These are phyloP conservation scores for Oscheius sp. DNA, from an alignment of 2,888 invertebrate species.

Conservation along the genomic window DNA sequence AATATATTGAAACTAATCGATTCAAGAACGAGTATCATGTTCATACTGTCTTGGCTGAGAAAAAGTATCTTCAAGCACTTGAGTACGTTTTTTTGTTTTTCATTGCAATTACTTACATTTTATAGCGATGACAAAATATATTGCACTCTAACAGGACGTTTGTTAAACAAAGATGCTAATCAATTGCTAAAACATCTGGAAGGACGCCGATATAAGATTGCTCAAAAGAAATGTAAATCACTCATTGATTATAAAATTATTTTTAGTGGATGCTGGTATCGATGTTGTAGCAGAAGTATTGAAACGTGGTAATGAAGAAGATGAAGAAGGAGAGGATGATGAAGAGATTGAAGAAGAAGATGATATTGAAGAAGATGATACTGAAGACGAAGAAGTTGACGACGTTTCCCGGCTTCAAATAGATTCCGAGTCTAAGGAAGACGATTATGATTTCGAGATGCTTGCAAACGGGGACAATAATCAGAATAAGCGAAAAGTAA, in stretches of 20 bases:
- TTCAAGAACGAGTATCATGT: constrained; percentile 36
- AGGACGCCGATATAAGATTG: constrained; percentile 35
- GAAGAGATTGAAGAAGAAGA: constrained; percentile 6
- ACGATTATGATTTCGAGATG: neutral
- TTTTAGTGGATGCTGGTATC: neutral
- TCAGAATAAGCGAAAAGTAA: too few relatives aligned
- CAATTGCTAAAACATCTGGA: constrained; percentile 33
- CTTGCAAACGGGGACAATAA: too few relatives aligned
- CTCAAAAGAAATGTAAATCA: constrained; percentile 24
- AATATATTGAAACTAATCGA: constrained; percentile 37
- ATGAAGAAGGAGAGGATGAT: neutral
- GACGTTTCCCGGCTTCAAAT: too few relatives aligned
- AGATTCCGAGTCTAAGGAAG: neutral
- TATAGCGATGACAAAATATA: constrained; percentile 32
- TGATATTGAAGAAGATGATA: neutral
- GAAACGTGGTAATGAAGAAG: neutral
- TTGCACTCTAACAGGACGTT: constrained; percentile 37
- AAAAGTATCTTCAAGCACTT: constrained; percentile 37
- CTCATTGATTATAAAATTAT: neutral
- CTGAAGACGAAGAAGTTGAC: neutral
- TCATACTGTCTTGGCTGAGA: constrained; percentile 28
- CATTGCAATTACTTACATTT: neutral
- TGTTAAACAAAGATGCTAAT: constrained; percentile 33
- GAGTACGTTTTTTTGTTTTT: constrained; percentile 9
- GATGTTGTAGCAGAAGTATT: neutral